Conservation (phyloP, 2,888 invertebrate species). For the Colostygia pectinataria region DNA sequence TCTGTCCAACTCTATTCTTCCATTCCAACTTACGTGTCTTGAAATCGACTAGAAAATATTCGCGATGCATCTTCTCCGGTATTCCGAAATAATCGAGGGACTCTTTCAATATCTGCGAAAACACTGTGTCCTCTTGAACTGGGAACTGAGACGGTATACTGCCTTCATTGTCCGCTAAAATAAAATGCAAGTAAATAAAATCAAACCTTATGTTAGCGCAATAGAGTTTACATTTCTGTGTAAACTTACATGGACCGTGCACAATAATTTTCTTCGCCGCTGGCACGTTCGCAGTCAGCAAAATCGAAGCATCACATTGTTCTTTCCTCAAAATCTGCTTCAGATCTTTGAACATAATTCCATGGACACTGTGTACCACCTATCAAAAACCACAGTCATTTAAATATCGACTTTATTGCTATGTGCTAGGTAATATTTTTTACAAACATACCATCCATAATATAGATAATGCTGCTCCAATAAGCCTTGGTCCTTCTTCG, state of each 20-base stretch:
- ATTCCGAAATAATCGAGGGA: constrained; percentile 98
- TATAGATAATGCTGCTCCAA: constrained; percentile 96
- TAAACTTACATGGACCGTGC: constrained; percentile 87
- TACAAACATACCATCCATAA: constrained; percentile 93
- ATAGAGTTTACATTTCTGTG: constrained; percentile 1
- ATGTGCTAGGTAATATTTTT: neutral
- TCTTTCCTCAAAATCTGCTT: constrained; percentile 99
- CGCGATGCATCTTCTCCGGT: constrained; percentile 92
- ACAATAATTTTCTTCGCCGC: constrained; percentile 99
- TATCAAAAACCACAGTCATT: constrained; percentile 65
- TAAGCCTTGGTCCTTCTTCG: constrained; percentile 96
- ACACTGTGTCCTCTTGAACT: constrained; percentile 98
- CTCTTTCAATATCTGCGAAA: constrained; percentile 96
- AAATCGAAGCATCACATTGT: constrained; percentile 98
- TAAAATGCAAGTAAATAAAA: neutral
- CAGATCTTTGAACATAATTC: constrained; percentile 99
- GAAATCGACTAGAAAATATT: constrained; percentile 98
- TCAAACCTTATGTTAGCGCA: neutral
- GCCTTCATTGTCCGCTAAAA: constrained; percentile 90
- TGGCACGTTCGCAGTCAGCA: constrained; percentile 99
- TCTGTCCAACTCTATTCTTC: neutral
- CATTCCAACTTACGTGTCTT: constrained; percentile 92
- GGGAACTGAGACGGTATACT: constrained; percentile 99
- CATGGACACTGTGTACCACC: constrained; percentile 99
- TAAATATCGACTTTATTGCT: constrained; percentile 1